These are phyloP conservation scores for Merodon equestris DNA, from an alignment of 2,888 invertebrate genomes.

Conservation along the genomic window DNA sequence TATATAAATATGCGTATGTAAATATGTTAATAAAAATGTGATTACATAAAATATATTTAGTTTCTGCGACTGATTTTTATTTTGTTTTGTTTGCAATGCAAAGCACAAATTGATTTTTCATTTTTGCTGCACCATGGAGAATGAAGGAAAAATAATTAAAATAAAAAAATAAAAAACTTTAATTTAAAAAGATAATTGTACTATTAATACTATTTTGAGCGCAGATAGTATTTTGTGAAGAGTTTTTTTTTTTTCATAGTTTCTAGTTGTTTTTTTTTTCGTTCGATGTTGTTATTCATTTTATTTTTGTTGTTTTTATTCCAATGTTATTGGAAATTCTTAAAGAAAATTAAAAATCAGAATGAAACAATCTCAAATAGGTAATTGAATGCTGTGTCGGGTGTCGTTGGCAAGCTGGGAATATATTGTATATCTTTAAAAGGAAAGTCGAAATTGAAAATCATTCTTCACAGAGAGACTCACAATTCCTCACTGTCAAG, in stretches of 20 bases:
- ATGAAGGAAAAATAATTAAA: slow-evolving; percentile 11
- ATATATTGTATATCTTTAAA: too few relatives aligned
- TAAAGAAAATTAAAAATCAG: slow-evolving; percentile 24
- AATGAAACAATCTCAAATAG: too few relatives aligned
- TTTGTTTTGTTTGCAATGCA: slow-evolving; percentile 36
- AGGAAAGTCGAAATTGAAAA: too few relatives aligned
- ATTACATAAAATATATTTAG: slow-evolving; percentile 61
- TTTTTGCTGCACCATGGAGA: slow-evolving; percentile 52
- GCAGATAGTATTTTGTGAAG: slow-evolving; percentile 51
- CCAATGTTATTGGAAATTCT: slow-evolving; percentile 20
- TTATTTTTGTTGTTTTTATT: slow-evolving; percentile 28
- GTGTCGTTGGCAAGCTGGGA: too few relatives aligned
- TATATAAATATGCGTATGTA: slow-evolving; percentile 32
- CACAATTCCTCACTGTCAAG: too few relatives aligned
- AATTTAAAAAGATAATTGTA: slow-evolving; percentile 46
- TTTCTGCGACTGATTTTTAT: slow-evolving; percentile 40
- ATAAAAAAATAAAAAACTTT: slow-evolving; percentile 18
- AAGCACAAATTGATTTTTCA: slow-evolving; percentile 44
- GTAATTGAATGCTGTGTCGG: too few relatives aligned
- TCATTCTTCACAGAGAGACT: too few relatives aligned
- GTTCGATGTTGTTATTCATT: slow-evolving; percentile 29
- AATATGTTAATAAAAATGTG: slow-evolving; percentile 34
- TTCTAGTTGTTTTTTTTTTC: too few relatives aligned
- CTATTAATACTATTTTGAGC: slow-evolving; percentile 63
- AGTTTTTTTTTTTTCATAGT: too few relatives aligned